These are phyloP conservation scores for Capreolus pygargus DNA, from an alignment of 2,113 vertebrate genomes.

Conservation along the genomic window DNA sequence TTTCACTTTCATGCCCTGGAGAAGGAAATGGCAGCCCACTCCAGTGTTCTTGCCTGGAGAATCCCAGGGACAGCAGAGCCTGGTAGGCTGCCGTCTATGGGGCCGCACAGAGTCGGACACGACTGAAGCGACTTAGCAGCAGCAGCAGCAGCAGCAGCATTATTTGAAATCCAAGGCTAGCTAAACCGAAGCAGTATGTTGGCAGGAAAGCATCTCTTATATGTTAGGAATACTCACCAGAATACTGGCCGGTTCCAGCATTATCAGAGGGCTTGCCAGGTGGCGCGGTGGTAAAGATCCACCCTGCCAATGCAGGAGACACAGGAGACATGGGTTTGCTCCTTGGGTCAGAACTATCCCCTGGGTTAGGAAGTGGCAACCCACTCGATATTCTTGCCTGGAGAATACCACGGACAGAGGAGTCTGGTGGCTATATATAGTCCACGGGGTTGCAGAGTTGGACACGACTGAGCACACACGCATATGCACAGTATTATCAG, in stretches of 20 bases:
- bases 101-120: not conserved
- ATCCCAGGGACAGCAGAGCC: not conserved
- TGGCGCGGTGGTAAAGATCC: not conserved
- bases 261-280: not conserved
- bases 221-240: constrained; percentile 17
- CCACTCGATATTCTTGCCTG: not conserved
- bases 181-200: not conserved
- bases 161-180: not conserved
- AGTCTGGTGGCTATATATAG: not conserved
- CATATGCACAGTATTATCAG: constrained; percentile 1
- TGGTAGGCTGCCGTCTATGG: not conserved
- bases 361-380: not conserved
- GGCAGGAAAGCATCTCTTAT: not conserved
- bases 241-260: not conserved
- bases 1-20: not conserved
- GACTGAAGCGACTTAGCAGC: not conserved
- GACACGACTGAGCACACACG: not conserved
- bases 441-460: not conserved
- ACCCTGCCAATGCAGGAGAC: not conserved
- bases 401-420: not conserved
- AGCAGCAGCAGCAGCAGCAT: not conserved
- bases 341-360: not conserved
- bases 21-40: not conserved
- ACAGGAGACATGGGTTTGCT: not conserved
- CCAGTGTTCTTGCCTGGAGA: not conserved